Conservation (phyloP, 2,113 vertebrate species). For the Heptranchias perlo region DNA sequence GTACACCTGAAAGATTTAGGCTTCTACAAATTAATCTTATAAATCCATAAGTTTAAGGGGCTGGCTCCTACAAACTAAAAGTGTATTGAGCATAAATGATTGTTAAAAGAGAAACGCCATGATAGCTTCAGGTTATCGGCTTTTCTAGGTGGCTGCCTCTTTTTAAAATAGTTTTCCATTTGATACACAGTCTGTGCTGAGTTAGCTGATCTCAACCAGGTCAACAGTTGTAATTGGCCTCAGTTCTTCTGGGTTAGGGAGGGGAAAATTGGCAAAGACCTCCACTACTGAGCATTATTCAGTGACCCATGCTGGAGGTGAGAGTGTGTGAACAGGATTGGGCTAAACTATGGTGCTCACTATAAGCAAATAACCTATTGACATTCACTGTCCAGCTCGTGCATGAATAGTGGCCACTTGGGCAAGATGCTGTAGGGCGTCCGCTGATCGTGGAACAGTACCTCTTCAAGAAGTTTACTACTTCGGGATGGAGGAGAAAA, state of each 20-base stretch:
- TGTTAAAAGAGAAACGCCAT: background rate
- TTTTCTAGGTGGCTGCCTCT: background rate
- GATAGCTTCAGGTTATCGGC: background rate
- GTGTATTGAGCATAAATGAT: background rate
- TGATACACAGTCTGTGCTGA: background rate
- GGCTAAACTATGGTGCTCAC: background rate
- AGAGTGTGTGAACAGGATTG: background rate
- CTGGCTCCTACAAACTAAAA: background rate
- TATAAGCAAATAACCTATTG: background rate
- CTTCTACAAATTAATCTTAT: background rate
- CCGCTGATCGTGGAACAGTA: background rate
- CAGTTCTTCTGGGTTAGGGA: background rate
- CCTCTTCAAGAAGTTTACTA: background rate
- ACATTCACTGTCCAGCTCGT: background rate
- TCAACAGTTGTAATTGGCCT: background rate
- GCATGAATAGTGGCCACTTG: background rate
- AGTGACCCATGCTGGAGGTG: background rate
- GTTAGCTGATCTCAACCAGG: background rate
- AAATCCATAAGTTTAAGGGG: background rate
- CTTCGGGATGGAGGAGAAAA: background rate
- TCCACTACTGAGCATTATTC: too few relatives aligned
- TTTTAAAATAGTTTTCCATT: background rate
- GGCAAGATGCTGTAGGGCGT: background rate
- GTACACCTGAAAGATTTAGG: background rate
- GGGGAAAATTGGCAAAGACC: background rate